These are phyloP conservation scores for Pseudopodoces humilis DNA, from an alignment of 2,113 vertebrate species.

Conservation along the genomic window DNA sequence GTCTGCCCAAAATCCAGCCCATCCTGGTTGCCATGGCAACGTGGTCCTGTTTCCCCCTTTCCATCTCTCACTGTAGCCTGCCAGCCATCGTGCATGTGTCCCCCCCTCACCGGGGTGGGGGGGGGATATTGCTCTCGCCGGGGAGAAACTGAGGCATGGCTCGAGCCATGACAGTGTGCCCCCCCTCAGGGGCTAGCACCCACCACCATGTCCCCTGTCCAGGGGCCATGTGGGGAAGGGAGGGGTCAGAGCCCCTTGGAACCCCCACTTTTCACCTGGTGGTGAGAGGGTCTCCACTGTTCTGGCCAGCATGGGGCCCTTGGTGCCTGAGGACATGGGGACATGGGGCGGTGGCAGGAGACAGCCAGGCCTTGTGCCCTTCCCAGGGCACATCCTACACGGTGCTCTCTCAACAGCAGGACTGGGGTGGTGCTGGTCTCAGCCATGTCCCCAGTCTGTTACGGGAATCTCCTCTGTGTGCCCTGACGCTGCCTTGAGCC, in stretches of 20 bases:
- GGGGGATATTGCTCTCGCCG: background rate
- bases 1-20: background rate
- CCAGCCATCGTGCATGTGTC: background rate
- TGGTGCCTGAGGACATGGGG: background rate
- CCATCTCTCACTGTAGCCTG: background rate
- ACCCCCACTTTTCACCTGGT: background rate
- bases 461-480: background rate
- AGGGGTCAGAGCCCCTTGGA: background rate
- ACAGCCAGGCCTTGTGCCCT: background rate
- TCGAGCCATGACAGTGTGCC: background rate
- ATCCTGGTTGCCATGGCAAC: background rate
- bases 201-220: background rate
- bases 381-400: background rate
- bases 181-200: background rate
- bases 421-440: background rate
- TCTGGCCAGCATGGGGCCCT: background rate
- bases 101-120: fast-evolving
- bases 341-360: background rate
- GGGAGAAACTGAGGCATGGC: background rate
- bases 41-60: background rate
- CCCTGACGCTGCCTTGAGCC: background rate
- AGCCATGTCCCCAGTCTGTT: background rate
- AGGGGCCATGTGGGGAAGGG: background rate
- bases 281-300: background rate
- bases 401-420: background rate